Conservation (phyloP, 2,797 vertebrate genomes). For the Coregonus suidteri region DNA sequence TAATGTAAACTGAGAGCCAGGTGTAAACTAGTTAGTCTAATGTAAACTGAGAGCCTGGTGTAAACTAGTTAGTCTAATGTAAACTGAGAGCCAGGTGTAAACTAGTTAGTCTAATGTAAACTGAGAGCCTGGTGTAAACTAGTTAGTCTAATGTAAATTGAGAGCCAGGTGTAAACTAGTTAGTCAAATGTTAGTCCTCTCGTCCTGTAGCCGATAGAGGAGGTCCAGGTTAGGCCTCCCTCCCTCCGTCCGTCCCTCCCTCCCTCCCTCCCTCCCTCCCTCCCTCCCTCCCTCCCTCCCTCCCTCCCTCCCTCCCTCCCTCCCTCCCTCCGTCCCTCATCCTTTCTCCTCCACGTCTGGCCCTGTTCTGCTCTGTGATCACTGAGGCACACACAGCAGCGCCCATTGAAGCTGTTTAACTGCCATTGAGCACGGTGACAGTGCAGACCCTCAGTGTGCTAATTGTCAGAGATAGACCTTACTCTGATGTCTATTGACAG, state of each 20-base stretch:
- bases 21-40: no score
- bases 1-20: no score
- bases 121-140: no score
- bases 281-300: no score
- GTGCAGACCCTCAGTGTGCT: conserved; percentile 34
- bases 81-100: no score
- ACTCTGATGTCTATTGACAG: conserved; percentile 41
- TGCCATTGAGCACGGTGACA: conserved; percentile 36
- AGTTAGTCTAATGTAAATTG: no score
- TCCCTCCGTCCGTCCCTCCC: no score
- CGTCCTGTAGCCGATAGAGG: not conserved
- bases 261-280: no score
- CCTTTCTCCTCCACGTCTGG: not conserved
- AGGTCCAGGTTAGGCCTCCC: not conserved
- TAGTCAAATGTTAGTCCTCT: not conserved
- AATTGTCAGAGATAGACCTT: conserved; percentile 44
- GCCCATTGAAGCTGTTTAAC: conserved; percentile 37
- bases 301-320: not conserved
- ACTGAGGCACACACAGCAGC: conserved; percentile 23
- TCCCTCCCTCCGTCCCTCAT: conserved; percentile 1
- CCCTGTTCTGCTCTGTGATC: conserved; percentile 25
- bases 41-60: no score
- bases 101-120: no score
- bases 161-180: no score
- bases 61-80: no score